Conservation (phyloP, 2,888 invertebrate genomes). For the Athalia cordata region DNA sequence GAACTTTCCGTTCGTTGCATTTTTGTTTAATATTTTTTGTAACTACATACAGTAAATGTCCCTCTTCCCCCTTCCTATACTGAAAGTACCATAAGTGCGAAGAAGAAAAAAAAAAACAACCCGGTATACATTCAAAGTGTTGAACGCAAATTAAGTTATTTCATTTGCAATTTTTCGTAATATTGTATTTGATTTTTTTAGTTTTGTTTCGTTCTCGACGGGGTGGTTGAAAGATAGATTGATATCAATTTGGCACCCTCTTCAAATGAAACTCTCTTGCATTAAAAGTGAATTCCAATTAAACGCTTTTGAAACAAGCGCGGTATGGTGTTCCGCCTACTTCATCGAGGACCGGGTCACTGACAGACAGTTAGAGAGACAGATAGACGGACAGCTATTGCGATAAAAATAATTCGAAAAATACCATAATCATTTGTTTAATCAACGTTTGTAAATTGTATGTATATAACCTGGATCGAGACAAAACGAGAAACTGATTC, state of each 20-base stretch:
- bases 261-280: background rate
- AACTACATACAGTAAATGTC: no score
- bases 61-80: no score
- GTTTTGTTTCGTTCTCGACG: background rate
- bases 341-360: background rate
- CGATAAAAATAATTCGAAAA: conserved; percentile 50
- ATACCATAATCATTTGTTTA: conserved; percentile 45
- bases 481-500: background rate
- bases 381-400: conserved; percentile 26
- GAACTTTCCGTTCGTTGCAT: no score
- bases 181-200: background rate
- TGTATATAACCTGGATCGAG: background rate
- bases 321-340: background rate
- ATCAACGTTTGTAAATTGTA: conserved; percentile 51
- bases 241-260: conserved; percentile 26
- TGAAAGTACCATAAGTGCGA: no score
- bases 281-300: conserved; percentile 21
- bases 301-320: conserved; percentile 19
- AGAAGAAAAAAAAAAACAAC: no score
- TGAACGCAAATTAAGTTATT: background rate
- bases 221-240: conserved; percentile 15
- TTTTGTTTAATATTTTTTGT: background rate
- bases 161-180: background rate
- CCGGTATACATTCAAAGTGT: no score
- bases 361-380: conserved; percentile 8